Conservation (phyloP, 2,797 vertebrate species). For the Chaenodraco wilsoni region DNA sequence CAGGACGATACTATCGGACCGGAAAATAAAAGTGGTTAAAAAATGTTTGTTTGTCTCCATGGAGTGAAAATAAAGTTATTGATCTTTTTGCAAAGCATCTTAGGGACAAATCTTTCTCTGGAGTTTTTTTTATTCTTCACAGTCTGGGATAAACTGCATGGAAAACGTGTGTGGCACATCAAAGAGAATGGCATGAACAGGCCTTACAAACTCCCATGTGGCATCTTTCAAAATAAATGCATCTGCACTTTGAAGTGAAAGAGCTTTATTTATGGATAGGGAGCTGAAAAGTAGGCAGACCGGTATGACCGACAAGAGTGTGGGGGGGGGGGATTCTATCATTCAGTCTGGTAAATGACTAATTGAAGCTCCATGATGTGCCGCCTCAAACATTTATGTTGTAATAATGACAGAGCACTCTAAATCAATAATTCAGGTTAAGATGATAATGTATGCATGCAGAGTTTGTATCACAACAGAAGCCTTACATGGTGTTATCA, state of each 20-base stretch:
- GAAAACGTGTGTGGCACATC: constrained; percentile 55
- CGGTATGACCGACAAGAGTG: constrained; percentile 5
- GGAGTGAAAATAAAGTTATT: neutral
- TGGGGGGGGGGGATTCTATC: neutral
- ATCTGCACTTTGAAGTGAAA: constrained; percentile 45
- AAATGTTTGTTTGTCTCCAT: constrained; percentile 10
- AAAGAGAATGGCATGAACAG: constrained; percentile 64
- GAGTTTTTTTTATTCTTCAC: constrained; percentile 15
- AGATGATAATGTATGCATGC: constrained; percentile 26
- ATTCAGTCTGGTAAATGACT: constrained; percentile 24
- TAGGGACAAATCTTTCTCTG: constrained; percentile 32
- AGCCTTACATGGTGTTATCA: neutral
- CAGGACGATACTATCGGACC: neutral
- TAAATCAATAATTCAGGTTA: constrained; percentile 63
- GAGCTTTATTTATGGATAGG: constrained; percentile 30
- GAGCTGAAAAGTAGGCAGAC: constrained; percentile 6
- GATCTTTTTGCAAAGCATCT: constrained; percentile 34
- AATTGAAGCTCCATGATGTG: neutral
- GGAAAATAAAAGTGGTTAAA: neutral
- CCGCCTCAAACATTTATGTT: constrained; percentile 55
- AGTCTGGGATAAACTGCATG: constrained; percentile 33
- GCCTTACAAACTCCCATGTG: constrained; percentile 44
- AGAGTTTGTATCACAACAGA: constrained; percentile 32
- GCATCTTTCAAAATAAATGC: constrained; percentile 63
- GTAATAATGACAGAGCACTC: constrained; percentile 25